phyloP scores from a whole-genome alignment of 2,797 vertebrate species.

The Botia almorhae region DNA sequence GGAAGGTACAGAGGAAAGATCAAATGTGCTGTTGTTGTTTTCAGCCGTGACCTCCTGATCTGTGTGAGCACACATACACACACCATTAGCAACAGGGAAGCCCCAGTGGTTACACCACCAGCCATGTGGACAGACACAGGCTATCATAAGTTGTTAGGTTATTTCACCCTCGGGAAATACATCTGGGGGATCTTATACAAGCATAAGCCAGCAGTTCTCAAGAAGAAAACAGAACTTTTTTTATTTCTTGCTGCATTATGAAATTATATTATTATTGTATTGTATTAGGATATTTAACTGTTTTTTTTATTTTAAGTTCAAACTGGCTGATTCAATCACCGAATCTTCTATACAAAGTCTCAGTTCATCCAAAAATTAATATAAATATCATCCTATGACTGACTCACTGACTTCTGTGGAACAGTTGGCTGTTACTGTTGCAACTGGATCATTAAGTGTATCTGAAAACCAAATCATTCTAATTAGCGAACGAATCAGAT shows the following conservation, averaged over 20 bases:
- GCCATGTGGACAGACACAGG: not conserved
- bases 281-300: not conserved
- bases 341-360: no score
- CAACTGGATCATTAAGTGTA: no score
- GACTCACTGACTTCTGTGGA: no score
- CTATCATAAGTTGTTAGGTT: not conserved
- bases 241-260: not conserved
- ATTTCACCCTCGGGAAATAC: not conserved
- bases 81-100: not conserved
- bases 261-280: not conserved
- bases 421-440: no score
- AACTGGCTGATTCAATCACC: no score
- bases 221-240: not conserved
- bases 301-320: not conserved
- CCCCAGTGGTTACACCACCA: not conserved
- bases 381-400: no score
- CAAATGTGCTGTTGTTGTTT: constrained; percentile 27
- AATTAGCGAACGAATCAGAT: no score
- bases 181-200: not conserved
- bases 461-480: no score
- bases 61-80: not conserved
- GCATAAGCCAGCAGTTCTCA: not conserved
- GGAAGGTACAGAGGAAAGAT: constrained; percentile 40
- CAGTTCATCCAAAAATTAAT: no score
- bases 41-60: constrained; percentile 46